A percentile compares a stretch with the other conserved stretches of the same genome.
phyloP scores from a whole-genome alignment of 2,113 vertebrate genomes.

The Sturnira hondurensis region DNA sequence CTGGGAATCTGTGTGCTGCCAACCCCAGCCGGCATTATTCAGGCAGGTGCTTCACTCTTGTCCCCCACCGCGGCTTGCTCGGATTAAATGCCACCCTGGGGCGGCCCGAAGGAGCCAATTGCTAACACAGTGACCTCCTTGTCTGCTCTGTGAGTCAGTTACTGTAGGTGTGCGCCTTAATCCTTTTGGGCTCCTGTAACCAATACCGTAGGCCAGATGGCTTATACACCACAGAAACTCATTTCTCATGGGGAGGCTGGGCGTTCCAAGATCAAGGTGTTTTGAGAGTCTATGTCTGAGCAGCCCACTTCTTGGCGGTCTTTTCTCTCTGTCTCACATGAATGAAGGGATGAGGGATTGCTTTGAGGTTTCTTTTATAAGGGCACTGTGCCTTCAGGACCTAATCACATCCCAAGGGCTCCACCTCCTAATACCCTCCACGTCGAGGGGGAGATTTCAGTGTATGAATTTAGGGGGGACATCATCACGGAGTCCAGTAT shows the following conservation, averaged over 20 bases:
- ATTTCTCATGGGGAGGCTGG: not conserved
- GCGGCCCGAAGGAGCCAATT: not conserved
- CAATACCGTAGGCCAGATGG: not conserved
- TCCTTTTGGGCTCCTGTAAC: not conserved
- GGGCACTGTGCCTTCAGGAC: not conserved
- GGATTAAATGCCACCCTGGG: not conserved
- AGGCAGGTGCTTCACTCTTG: not conserved
- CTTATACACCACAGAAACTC: not conserved
- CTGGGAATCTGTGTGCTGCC: not conserved
- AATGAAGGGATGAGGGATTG: not conserved
- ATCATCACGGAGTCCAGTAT: not conserved
- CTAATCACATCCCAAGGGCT: no score
- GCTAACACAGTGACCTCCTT: not conserved
- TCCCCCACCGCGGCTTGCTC: accelerated
- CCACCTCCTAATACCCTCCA: not conserved
- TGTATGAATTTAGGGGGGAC: not conserved
- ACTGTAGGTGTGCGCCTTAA: accelerated
- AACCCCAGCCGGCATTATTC: not conserved
- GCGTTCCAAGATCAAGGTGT: not conserved
- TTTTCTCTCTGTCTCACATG: not conserved
- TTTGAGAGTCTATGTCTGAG: not conserved
- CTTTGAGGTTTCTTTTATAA: not conserved
- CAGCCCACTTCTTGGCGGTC: accelerated
- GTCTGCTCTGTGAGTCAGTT: not conserved
- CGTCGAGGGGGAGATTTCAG: not conserved